Evolutionary conservation across 2,888 invertebrate species (phyloP), one percentile per base, ranked within the genome.

Genomic region (Acrobeloides nanus): DNA sequence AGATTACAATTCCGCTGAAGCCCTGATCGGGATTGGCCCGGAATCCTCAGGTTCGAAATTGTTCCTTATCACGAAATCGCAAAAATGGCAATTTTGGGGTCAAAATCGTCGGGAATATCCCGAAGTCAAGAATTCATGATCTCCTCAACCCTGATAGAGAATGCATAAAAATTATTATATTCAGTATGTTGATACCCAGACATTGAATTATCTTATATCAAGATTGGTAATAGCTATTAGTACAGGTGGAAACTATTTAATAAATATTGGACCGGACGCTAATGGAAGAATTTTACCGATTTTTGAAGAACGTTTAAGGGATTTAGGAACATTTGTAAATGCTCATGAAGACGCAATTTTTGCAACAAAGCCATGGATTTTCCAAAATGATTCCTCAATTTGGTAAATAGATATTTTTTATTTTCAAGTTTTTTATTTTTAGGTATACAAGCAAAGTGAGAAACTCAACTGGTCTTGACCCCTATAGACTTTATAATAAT

Each of bases 311-410:
- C 59, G 78, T 27, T 66, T 78, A 6, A 56, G 65, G 4, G 69
- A 75, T 51, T 54, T 78, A 52, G 78, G 78, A 15, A 48, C 52
- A 25, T 67, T 67, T 32, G 35, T 79, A 3, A 49, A 61, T 3
- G 66, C 75, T 12, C 76, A 78, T 55, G 75, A 75, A 7, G 78
- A 77, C 45, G 78, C 77, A 4, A 72, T 78, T 21, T 79, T 76
- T 55, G 61, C 53, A 7, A 71, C 74, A 3, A 71, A 68, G 38
- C 76, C 78, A 1, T 79, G 78, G 77, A 68, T 60, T 21, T 61
- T 67, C 54, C 78, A 78, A 59, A 79, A 77, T 53, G 78, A 78
- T n/a, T n/a, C n/a, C n/a, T n/a, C n/a, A n/a, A n/a, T n/a, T n/a
- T n/a, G n/a, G n/a, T 52, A 56, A 77, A 78, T 61, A 75, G 75